Conservation (phyloP, 2,797 vertebrate species). For the Lacerta viridis region DNA sequence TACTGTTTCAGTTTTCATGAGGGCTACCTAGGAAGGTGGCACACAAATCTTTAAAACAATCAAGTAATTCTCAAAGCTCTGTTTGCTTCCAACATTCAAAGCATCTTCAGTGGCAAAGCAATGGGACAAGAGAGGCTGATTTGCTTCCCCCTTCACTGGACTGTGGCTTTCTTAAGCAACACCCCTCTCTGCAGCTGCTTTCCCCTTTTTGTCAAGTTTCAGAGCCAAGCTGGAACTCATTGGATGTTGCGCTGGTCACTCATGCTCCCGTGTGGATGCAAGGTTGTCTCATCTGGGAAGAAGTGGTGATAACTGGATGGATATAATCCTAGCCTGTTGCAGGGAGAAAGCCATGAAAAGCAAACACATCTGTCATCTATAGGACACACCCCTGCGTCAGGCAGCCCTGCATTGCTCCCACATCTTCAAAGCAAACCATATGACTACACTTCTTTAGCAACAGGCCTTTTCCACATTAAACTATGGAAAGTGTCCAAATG, state of each 20-base stretch:
- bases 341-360: conserved; percentile 57
- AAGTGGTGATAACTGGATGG: background rate
- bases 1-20: no score
- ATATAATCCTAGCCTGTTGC: conserved; percentile 35
- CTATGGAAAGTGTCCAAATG: conserved; percentile 65
- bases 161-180: background rate
- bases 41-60: background rate
- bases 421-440: conserved; percentile 71
- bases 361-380: conserved; percentile 64
- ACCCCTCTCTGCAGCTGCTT: background rate
- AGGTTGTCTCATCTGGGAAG: background rate
- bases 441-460: conserved; percentile 40
- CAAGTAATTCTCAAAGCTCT: background rate
- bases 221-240: background rate
- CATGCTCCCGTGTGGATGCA: conserved; percentile 30
- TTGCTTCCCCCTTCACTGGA: background rate
- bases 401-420: conserved; percentile 35
- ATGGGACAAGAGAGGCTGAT: background rate
- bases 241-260: background rate
- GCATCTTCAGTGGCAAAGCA: background rate
- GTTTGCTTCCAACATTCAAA: background rate
- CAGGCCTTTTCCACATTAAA: conserved; percentile 73
- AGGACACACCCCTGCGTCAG: conserved; percentile 65
- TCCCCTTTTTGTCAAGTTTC: no score
- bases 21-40: background rate